Evolutionary conservation across 2,797 vertebrate species (phyloP), one percentile per base, ranked within the genome.

Genomic region (Rhinichthys osculus): DNA sequence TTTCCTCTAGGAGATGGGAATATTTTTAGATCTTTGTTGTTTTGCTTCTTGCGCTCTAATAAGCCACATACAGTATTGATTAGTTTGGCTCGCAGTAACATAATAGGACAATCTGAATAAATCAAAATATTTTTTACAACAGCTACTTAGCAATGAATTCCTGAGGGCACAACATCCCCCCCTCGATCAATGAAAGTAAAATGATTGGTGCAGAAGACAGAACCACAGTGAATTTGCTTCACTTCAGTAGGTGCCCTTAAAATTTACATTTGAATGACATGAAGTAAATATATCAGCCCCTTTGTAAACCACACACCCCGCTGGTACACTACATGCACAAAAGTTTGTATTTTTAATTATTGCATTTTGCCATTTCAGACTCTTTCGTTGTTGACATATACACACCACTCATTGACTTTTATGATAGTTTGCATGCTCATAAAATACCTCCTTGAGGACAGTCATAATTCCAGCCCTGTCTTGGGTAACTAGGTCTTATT

Each of bases 201-300:
- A 92, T 96, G 95, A 90, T 91, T 95, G 92, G 93, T 89, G 90
- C 93, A 96, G 92, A 95, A 95, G 88, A 91, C 92, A 0, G 90
- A 92, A 90, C 64, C 89, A 86, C 95, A 96, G 90, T 96, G 95
- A 94, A 96, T 92, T 95, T 94, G 89, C 91, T 92, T 93, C 89
- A 94, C 94, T 94, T 97, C 94, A 96, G 92, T 93, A 94, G 88
- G 91, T 82, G 76, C 94, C 94, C 88, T 90, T 89, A 90, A 95
- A 95, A 88, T 93, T 93, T 96, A 88, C 80, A 84, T 87, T 33
- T 89, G 88, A 82, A 82, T 76, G 82, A 87, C 69, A 87, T 30
- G 54, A 47, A 81, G 71, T 27, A 76, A 66, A 59, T 64, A 74
- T 33, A 59, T 40, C 17, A 78, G 35, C 33, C 16, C 6, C 44